phyloP scores from a whole-genome alignment of 2,113 vertebrate species.

The Calonectris borealis region DNA sequence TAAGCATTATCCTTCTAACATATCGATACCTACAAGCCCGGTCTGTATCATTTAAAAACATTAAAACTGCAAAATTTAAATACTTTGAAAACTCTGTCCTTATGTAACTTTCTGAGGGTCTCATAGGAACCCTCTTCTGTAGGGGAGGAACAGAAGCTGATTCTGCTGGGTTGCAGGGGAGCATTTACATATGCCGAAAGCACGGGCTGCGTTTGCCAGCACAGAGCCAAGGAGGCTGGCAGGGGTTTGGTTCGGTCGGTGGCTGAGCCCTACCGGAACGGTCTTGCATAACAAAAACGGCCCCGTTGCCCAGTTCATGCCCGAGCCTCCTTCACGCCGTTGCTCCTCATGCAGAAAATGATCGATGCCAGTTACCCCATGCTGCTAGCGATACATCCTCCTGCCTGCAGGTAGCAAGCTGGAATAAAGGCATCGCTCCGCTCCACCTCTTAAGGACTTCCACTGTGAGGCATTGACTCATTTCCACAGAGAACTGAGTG shows the following conservation, averaged over 20 bases:
- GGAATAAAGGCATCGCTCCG: neutral
- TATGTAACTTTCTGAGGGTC: neutral
- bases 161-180: neutral
- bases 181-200: neutral
- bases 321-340: neutral
- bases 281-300: neutral
- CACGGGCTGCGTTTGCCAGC: accelerated
- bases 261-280: neutral
- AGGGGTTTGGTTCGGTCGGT: neutral
- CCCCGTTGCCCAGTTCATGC: neutral
- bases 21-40: accelerated
- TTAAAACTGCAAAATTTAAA: neutral
- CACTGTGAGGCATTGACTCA: neutral
- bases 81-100: neutral
- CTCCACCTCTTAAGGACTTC: neutral
- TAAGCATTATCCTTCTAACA: neutral
- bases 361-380: neutral
- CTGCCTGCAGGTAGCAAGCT: neutral
- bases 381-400: neutral
- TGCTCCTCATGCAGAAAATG: neutral
- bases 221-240: neutral
- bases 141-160: neutral
- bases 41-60: neutral
- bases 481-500: neutral
- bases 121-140: neutral